Base-by-base conservation (phyloP, 2,888 invertebrate species). In the Gymnocheta viridis region DNA sequence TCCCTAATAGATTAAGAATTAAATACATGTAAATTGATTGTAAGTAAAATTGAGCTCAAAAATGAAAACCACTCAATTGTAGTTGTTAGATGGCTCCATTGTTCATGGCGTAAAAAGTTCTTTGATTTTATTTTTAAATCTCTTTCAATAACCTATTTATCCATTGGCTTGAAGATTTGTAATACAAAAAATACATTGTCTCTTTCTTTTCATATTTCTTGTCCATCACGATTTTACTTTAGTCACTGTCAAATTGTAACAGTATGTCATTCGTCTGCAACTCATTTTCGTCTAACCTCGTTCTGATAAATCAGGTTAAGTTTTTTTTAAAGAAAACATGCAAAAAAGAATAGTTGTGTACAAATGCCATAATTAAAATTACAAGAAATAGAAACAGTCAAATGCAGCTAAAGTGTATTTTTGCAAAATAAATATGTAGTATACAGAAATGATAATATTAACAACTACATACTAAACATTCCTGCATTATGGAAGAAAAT, bases 211-310 rank as follows among this genome's bases (percentile, higher is more conserved):
- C n/a, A 3, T 41, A 10, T 44, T 44, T 17, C 24, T 73, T 62
- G 35, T 32, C 56, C 32, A 56, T 73, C 49, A 12, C 32, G 44
- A 44, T 64, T 64, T 76, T 19, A 32, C 41, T 66, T 22, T 66
- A 32, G 73, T 47, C 69, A 56, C 69, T 62, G 66, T 67, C 58
- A 74, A 73, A 60, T 69, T 64, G 54, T 67, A 38, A 22, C 69
- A 76, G 27, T 70, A 47, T 69, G 62, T 62, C 69, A 74, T 76
- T 47, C 74, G 74, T 74, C 73, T 81, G n/a, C 74, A 41, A 47
- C 62, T 44, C 56, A 70, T 47, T 82, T 76, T 69, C 64, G 69
- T 38, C 5, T 74, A 69, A 74, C 67, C 81, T 74, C 69, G 24
- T 82, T 82, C 38, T 27, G 32, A 44, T 49, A 51, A 60, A 69